Percentiles rank a stretch among this genome's conserved stretches.
phyloP scores from a whole-genome alignment of 2,797 vertebrate genomes.

The Triplophysa yarkandensis region DNA sequence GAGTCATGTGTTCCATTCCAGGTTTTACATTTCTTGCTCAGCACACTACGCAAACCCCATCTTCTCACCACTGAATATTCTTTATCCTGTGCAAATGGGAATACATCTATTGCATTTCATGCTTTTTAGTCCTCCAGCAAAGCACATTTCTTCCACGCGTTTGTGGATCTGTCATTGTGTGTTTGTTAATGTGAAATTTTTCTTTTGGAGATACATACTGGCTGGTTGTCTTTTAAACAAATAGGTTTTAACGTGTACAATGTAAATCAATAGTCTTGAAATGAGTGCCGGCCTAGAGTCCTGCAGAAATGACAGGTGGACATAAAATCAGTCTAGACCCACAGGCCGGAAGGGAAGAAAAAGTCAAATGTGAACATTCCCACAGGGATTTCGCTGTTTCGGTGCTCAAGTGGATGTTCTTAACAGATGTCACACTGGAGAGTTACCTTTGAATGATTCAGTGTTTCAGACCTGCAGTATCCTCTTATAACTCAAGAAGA shows the following conservation, averaged over 20 bases:
- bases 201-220: too few species aligned
- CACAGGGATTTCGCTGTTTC: not conserved
- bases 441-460: not conserved
- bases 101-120: too few species aligned
- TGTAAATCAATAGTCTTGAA: not conserved
- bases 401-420: not conserved
- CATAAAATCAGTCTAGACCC: not conserved
- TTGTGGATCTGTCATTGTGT: too few species aligned
- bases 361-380: slow-evolving; percentile 5
- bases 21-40: not conserved
- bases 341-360: not conserved
- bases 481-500: too few species aligned
- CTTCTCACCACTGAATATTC: too few species aligned
- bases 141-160: too few species aligned
- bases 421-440: slow-evolving; percentile 2
- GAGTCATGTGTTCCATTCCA: not conserved
- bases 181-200: too few species aligned
- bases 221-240: too few species aligned
- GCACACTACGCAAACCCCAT: not conserved
- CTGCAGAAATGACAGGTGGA: not conserved
- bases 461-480: not conserved
- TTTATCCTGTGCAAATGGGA: too few species aligned
- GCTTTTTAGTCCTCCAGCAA: too few species aligned
- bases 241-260: not conserved
- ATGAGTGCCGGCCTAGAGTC: not conserved